phyloP scores from a whole-genome alignment of 2,888 invertebrate genomes.

The Megaustenia siamemsis region DNA sequence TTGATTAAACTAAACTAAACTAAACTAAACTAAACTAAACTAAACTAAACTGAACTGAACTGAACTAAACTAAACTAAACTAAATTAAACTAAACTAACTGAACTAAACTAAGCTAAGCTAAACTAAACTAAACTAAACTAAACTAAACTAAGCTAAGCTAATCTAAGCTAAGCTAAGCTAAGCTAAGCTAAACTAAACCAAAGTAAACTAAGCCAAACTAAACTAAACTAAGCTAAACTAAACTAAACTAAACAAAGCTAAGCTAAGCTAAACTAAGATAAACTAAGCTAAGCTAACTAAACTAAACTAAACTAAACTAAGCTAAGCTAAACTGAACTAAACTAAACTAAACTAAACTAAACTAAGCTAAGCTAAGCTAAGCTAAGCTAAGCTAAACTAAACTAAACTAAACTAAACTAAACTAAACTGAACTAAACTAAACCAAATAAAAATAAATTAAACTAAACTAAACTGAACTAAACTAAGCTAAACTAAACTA shows the following conservation, averaged over 20 bases:
- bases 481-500: too few species aligned
- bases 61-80: too few species aligned
- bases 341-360: constrained; percentile 7
- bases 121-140: constrained; percentile 5
- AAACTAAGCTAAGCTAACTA: neutral
- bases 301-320: constrained; percentile 8
- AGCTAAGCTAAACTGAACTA: neutral
- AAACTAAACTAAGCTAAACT: constrained; percentile 8
- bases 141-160: neutral
- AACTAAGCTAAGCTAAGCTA: neutral
- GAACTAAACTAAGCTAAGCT: neutral
- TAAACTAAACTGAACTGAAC: too few species aligned
- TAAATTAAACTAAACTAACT: too few species aligned
- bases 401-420: neutral
- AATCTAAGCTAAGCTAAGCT: too few species aligned
- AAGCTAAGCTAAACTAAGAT: too few species aligned
- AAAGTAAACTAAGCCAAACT: neutral
- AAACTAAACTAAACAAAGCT: constrained; percentile 4
- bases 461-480: too few species aligned
- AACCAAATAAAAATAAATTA: neutral
- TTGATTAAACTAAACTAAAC: too few species aligned
- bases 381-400: neutral
- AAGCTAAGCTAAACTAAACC: constrained; percentile 4
- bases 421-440: neutral
- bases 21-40: too few species aligned